Percentiles rank a stretch among this genome's conserved stretches.
phyloP scores from a whole-genome alignment of 1,140 invertebrate genomes.

The Drosophila ercepeae region DNA sequence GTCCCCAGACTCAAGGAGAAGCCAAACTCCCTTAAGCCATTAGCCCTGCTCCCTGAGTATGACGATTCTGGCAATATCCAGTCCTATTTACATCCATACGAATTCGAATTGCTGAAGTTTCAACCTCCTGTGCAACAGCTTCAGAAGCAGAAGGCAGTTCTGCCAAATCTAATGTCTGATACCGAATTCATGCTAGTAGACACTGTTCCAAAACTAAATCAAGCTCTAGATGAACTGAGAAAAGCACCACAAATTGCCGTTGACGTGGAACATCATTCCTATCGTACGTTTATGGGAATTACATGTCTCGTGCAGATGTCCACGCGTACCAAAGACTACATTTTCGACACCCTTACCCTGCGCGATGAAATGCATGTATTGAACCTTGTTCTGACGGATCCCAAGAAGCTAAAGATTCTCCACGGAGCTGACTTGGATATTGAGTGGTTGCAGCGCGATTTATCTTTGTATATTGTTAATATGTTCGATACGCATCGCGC shows the following conservation, averaged over 20 bases:
- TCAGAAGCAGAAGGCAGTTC: conserved; percentile 70
- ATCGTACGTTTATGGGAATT: conserved; percentile 92
- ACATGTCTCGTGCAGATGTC: conserved; percentile 98
- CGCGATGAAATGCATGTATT: conserved; percentile 92
- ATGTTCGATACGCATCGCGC: conserved; percentile 98
- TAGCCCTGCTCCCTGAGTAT: conserved; percentile 89
- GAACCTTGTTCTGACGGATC: conserved; percentile 97
- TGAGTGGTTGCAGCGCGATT: conserved; percentile 97
- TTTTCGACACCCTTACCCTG: conserved; percentile 94
- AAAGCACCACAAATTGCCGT: conserved; percentile 90
- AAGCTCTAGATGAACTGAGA: conserved; percentile 88
- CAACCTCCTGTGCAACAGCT: conserved; percentile 85
- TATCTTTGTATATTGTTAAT: conserved; percentile 97
- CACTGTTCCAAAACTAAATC: conserved; percentile 87
- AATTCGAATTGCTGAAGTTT: conserved; percentile 92
- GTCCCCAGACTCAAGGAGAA: conserved; percentile 93
- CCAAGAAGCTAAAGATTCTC: conserved; percentile 96
- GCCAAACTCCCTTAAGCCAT: conserved; percentile 93
- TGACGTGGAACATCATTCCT: conserved; percentile 96
- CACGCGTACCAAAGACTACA: conserved; percentile 92
- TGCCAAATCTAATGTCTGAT: conserved; percentile 85
- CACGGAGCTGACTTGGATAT: conserved; percentile 97
- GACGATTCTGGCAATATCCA: conserved; percentile 86
- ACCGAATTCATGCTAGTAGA: conserved; percentile 89
- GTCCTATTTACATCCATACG: conserved; percentile 94